These are phyloP conservation scores for Hyposmocoma kahamanoa DNA, from an alignment of 1,140 invertebrate species.

Conservation along the genomic window DNA sequence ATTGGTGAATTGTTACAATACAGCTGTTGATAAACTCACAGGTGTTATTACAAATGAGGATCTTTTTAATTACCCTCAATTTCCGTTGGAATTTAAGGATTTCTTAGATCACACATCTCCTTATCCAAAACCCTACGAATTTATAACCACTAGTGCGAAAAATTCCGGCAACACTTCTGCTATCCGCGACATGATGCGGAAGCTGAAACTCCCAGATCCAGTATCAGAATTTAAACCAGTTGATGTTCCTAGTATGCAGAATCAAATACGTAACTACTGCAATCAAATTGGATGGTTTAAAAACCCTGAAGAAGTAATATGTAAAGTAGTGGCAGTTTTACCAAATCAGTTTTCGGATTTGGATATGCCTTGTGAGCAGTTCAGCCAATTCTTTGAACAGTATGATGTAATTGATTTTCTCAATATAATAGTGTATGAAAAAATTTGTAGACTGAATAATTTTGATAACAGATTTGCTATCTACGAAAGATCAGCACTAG, in stretches of 20 bases:
- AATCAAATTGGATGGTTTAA: constrained; percentile 62
- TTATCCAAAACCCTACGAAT: constrained; percentile 68
- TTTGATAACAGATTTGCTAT: constrained; percentile 56
- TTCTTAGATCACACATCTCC: constrained; percentile 46
- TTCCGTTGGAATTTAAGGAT: constrained; percentile 59
- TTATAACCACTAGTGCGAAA: constrained; percentile 52
- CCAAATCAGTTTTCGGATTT: constrained; percentile 44
- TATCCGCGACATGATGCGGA: constrained; percentile 51
- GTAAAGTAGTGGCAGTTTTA: constrained; percentile 55
- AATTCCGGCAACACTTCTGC: constrained; percentile 41
- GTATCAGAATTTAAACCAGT: constrained; percentile 29
- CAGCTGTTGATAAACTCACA: constrained; percentile 76
- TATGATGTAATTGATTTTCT: constrained; percentile 59
- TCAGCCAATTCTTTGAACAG: constrained; percentile 39
- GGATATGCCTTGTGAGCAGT: constrained; percentile 37
- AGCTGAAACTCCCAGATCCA: constrained; percentile 49
- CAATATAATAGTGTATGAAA: constrained; percentile 67
- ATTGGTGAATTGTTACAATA: constrained; percentile 78
- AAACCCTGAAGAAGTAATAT: constrained; percentile 52
- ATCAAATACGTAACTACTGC: constrained; percentile 56
- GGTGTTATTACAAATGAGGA: constrained; percentile 75
- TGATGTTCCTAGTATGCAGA: constrained; percentile 41
- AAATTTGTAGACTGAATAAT: constrained; percentile 54
- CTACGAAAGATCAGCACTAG: constrained; percentile 50
- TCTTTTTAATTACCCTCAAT: constrained; percentile 56